Conservation (phyloP, 2,797 vertebrate genomes). For the Parauchenoglanis punctatus region DNA sequence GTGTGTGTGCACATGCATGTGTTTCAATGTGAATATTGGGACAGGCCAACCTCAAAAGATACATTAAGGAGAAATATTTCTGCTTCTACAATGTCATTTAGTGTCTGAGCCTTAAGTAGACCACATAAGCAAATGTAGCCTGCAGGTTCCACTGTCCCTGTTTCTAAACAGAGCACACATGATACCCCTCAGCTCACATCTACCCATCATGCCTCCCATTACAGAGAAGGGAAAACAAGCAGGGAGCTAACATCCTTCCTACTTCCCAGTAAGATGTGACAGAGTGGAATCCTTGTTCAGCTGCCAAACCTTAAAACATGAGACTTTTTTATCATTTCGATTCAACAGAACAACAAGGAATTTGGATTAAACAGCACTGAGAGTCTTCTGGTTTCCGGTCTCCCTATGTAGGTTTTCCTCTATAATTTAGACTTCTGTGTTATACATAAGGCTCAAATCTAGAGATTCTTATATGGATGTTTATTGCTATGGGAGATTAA, state of each 20-base stretch:
- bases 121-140: slow-evolving; percentile 42
- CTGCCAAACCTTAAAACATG: slow-evolving; percentile 21
- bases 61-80: background rate
- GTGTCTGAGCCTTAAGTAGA: slow-evolving; percentile 36
- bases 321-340: background rate
- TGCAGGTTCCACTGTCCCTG: slow-evolving; percentile 48
- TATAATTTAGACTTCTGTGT: background rate
- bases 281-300: slow-evolving; percentile 40
- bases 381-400: background rate
- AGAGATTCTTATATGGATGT: background rate
- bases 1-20: background rate
- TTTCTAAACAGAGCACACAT: slow-evolving; percentile 47
- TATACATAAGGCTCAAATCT: background rate
- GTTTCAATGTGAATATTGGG: slow-evolving; percentile 63
- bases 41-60: slow-evolving; percentile 41
- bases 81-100: slow-evolving; percentile 37
- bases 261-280: slow-evolving; percentile 48
- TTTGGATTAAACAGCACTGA: slow-evolving; percentile 35
- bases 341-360: background rate
- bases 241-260: slow-evolving; percentile 46
- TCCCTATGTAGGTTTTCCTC: background rate
- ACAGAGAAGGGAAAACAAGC: slow-evolving; percentile 48
- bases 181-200: slow-evolving; percentile 49
- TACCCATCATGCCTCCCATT: slow-evolving; percentile 49
- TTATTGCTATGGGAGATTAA: background rate